Base-by-base conservation (phyloP, 2,888 invertebrate species). In the Macrophya alboannulata region DNA sequence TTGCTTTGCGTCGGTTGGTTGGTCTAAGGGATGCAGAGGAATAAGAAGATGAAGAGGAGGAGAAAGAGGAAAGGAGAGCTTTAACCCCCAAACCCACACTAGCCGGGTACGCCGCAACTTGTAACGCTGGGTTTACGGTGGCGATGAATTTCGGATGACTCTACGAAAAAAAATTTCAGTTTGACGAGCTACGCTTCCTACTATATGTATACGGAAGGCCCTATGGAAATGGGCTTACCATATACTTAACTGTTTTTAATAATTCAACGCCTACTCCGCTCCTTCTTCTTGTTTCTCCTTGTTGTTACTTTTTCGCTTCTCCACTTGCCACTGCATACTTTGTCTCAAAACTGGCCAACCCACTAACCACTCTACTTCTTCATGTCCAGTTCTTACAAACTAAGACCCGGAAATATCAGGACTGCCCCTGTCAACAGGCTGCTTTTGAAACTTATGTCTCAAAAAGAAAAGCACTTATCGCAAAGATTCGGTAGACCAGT, bases 131-230 rank as follows among this genome's bases (percentile, higher is more conserved):
- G 88, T 92, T 92, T 91, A 92, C 91, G 89, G 89, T 90, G 85
- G 89, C 91, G 89, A 91, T 92, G 92, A 91, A 92, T 92, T 91
- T 88, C 87, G 88, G 88, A 91, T 91, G 90, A 91, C 89, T 88
- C 88, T 85, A 86, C 72, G 86, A 88, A 87, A 88, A 87, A 88
- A 90, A 91, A 91, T 92, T 91, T 90, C 89, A 89, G 89, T 92
- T 91, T 90, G 90, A 91, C 89, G 90, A 91, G 89, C 87, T 82
- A 17, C 65, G 25, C 15, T 83, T 48, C 51, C 51, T 48, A 17
- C 55, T 40, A n/a, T 37, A 21, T 59, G 43, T 40, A n/a, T 37
- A 21, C 81, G 43, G 9, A 17, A 40, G 40, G 25, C 55, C 77
- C 77, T 43, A 77, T 77, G 37, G 51, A 77, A 77, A 77, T 77